A percentile compares a stretch with the other conserved stretches of the same genome.
These are phyloP conservation scores for Hucho hucho DNA, from an alignment of 2,113 vertebrate species.

Conservation along the genomic window DNA sequence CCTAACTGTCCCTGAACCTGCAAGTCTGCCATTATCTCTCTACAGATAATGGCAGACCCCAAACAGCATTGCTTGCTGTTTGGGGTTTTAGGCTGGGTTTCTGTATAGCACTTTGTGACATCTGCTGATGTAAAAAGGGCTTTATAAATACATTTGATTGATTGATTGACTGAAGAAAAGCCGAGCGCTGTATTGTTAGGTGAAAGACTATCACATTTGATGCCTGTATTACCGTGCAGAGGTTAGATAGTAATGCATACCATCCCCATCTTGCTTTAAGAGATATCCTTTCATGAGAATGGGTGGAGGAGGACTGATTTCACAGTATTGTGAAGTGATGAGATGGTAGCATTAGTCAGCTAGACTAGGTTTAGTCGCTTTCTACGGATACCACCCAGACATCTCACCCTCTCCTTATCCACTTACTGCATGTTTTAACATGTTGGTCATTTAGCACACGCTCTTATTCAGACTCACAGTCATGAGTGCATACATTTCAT, in stretches of 20 bases:
- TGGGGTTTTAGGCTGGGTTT: too few species aligned
- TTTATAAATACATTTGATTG: too few species aligned
- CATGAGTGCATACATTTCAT: neutral
- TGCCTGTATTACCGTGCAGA: neutral
- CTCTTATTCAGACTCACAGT: neutral
- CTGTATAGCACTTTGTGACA: too few species aligned
- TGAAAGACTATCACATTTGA: neutral
- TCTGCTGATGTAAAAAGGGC: too few species aligned
- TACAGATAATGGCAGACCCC: too few species aligned
- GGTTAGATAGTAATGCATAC: neutral
- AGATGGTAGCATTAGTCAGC: conserved; percentile 34
- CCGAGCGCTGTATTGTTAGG: neutral
- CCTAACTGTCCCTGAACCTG: too few species aligned
- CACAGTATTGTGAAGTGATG: neutral
- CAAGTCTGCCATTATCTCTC: too few species aligned
- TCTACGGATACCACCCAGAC: conserved; percentile 55
- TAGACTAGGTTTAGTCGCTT: conserved; percentile 43
- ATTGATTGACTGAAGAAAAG: neutral
- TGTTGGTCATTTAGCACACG: too few species aligned
- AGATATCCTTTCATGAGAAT: neutral
- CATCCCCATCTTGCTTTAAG: neutral
- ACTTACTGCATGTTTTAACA: neutral
- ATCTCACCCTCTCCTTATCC: conserved; percentile 25
- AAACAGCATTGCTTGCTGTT: too few species aligned
- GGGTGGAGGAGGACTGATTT: conserved; percentile 8